Percentiles rank a stretch among this genome's conserved stretches.
phyloP scores from a whole-genome alignment of 2,797 vertebrate genomes.

The Myripristis murdjan region DNA sequence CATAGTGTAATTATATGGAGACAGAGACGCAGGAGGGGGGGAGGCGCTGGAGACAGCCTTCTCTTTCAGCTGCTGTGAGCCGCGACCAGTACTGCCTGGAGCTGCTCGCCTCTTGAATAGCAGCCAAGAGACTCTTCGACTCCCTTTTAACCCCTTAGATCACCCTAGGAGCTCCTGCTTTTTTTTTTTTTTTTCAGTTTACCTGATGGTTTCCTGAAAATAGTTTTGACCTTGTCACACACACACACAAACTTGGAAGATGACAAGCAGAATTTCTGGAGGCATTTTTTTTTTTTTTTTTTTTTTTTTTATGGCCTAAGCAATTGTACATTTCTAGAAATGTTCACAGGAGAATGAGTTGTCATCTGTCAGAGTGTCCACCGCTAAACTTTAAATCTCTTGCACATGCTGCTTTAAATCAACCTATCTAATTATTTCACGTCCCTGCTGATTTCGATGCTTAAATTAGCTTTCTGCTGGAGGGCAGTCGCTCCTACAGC shows the following conservation, averaged over 20 bases:
- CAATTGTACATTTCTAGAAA: background rate
- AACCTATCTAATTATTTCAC: background rate
- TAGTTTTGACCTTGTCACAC: constrained; percentile 3
- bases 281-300: constrained; percentile 13
- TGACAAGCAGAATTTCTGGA: background rate
- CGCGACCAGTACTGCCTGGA: constrained; percentile 78
- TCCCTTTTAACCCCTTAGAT: constrained; percentile 78
- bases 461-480: background rate
- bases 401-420: background rate
- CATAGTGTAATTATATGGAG: constrained; percentile 88
- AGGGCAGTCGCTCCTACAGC: background rate
- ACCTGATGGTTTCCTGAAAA: constrained; percentile 43
- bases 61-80: constrained; percentile 86
- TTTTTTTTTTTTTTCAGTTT: constrained; percentile 25
- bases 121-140: constrained; percentile 81
- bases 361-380: constrained; percentile 16
- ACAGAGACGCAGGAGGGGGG: constrained; percentile 82
- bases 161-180: constrained; percentile 42
- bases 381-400: constrained; percentile 14
- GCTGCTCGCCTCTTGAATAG: constrained; percentile 78
- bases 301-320: constrained; percentile 8
- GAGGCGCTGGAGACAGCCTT: constrained; percentile 77
- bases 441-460: background rate
- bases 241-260: background rate
- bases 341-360: background rate